phyloP scores from a whole-genome alignment of 2,888 invertebrate genomes.

The Hetaerina titia region DNA sequence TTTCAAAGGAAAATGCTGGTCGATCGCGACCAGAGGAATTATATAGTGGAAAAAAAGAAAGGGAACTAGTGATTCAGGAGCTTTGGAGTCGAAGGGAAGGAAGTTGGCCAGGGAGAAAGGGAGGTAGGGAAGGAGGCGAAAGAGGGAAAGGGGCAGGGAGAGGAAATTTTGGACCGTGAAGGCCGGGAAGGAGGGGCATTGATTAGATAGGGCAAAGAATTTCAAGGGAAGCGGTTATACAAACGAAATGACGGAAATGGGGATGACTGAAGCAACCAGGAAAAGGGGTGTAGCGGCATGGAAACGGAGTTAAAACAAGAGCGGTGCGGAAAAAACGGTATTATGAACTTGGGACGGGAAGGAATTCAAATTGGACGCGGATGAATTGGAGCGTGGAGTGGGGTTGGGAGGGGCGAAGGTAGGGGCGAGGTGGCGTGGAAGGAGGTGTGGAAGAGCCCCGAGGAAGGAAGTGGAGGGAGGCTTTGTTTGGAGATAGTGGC shows the following conservation, averaged over 20 bases:
- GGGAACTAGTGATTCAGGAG: not conserved
- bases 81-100: not conserved
- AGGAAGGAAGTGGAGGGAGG: not conserved
- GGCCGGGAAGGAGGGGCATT: not conserved
- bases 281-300: not conserved
- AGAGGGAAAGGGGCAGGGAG: not conserved
- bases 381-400: not conserved
- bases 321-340: not conserved
- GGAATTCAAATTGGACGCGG: constrained; percentile 15
- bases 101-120: not conserved
- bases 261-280: not conserved
- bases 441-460: not conserved
- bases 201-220: not conserved
- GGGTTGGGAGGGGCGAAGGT: not conserved
- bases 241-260: constrained; percentile 11
- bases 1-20: constrained; percentile 72
- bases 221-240: not conserved
- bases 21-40: not conserved
- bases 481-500: no score
- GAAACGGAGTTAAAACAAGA: constrained; percentile 20
- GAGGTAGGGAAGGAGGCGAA: constrained; percentile 17
- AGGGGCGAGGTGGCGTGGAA: not conserved
- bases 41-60: not conserved
- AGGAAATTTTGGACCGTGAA: not conserved
- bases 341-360: constrained; percentile 24